phyloP scores from a whole-genome alignment of 1,140 invertebrate genomes.

The Micrasema minimum region DNA sequence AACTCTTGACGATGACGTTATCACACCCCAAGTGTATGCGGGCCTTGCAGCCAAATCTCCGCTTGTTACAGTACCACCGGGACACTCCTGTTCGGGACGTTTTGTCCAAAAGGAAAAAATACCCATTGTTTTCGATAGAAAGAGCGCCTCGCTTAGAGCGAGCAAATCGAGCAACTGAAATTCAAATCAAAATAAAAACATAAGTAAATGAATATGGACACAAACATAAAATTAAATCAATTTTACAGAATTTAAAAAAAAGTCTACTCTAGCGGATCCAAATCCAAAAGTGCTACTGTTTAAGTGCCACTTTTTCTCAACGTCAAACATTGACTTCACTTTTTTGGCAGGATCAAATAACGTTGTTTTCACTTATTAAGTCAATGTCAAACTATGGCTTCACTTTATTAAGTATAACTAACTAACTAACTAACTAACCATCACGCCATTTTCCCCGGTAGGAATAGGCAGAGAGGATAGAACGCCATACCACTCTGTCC shows the following conservation, averaged over 20 bases:
- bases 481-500: too few species aligned
- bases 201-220: not conserved
- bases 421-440: too few species aligned
- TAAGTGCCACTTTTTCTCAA: too few species aligned
- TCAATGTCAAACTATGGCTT: too few species aligned
- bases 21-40: not conserved
- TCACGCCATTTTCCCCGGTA: too few species aligned
- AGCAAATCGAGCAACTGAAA: constrained; percentile 24
- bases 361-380: too few species aligned
- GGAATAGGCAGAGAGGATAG: too few species aligned
- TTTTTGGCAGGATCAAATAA: too few species aligned
- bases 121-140: constrained; percentile 4
- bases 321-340: too few species aligned
- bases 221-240: not conserved
- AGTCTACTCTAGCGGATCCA: too few species aligned
- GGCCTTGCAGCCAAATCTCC: constrained; percentile 14
- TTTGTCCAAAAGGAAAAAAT: constrained; percentile 10
- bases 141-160: constrained; percentile 9
- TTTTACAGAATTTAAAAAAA: not conserved
- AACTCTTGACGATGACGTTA: constrained; percentile 19
- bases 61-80: constrained; percentile 23
- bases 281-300: too few species aligned
- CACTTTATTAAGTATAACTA: too few species aligned
- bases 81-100: constrained; percentile 20
- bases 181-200: not conserved